phyloP scores from a whole-genome alignment of 92 coral and sea anemone genomes.

The Porites evermanni region DNA sequence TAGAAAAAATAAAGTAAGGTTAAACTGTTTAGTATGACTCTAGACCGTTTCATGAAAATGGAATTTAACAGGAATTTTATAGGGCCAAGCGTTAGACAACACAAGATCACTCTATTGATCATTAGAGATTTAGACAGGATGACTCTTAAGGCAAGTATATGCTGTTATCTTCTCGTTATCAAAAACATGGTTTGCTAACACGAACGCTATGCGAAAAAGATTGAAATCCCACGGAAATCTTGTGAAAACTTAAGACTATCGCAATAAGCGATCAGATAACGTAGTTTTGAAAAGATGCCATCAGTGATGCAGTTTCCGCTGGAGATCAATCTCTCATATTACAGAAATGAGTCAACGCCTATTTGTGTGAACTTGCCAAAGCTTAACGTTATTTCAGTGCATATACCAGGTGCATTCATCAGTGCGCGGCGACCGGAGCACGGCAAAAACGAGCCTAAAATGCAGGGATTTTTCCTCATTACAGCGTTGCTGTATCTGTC shows the following conservation, averaged over 20 bases:
- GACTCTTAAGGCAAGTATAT: not conserved
- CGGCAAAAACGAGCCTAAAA: not conserved
- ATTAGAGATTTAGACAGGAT: not conserved
- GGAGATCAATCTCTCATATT: constrained; percentile 17
- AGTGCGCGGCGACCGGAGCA: not conserved
- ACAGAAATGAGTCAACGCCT: constrained; percentile 32
- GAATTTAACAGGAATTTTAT: not conserved
- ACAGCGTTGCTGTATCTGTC: not conserved
- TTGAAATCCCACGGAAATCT: not conserved
- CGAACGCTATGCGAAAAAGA: constrained; percentile 8
- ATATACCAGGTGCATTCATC: not conserved
- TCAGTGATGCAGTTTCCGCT: not conserved
- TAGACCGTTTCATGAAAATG: no score
- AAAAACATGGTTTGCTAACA: constrained; percentile 16
- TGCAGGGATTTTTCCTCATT: constrained; percentile 11
- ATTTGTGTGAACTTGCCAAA: not conserved
- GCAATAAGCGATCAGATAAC: constrained; percentile 19
- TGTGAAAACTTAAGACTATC: constrained; percentile 4
- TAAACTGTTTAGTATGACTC: no score
- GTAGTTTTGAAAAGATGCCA: not conserved
- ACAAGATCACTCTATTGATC: not conserved
- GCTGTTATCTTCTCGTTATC: constrained; percentile 11
- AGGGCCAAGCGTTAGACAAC: not conserved
- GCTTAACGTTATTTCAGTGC: not conserved
- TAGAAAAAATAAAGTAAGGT: no score